These are phyloP conservation scores for Tethya wilhelma DNA, from an alignment of 37 sponge, comb jelly and placozoan genomes.

Conservation along the genomic window DNA sequence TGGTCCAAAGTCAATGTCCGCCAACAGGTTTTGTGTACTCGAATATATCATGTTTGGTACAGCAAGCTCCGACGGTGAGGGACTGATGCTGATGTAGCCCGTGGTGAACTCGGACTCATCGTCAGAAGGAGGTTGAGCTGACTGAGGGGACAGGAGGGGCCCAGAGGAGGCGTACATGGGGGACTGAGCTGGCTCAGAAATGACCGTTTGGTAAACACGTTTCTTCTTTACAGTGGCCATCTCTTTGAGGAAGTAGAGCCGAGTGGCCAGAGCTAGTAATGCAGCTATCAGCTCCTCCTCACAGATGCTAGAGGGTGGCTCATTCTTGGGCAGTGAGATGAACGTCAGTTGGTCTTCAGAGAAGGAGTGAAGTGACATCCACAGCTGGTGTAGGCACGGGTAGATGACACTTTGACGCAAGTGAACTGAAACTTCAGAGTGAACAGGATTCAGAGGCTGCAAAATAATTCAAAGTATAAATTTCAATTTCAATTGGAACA, in stretches of 20 bases:
- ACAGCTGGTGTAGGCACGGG: conserved; percentile 28
- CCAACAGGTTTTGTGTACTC: background rate
- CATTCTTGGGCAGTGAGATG: background rate
- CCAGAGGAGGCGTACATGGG: conserved; percentile 1
- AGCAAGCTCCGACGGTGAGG: conserved; percentile 56
- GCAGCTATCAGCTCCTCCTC: conserved; percentile 21
- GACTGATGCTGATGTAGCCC: conserved; percentile 55
- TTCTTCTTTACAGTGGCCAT: background rate
- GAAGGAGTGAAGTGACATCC: conserved; percentile 30
- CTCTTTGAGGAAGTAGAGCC: background rate
- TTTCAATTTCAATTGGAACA: background rate
- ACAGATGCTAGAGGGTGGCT: background rate
- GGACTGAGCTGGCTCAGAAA: background rate
- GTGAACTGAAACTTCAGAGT: background rate
- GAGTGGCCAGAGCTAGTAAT: conserved; percentile 16
- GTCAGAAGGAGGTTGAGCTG: background rate
- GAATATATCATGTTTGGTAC: conserved; percentile 11
- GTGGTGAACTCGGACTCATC: background rate
- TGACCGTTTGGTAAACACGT: background rate
- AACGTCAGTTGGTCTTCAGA: conserved; percentile 3
- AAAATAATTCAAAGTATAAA: background rate
- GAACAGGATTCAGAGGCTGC: conserved; percentile 13
- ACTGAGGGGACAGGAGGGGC: background rate
- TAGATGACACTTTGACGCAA: conserved; percentile 20
- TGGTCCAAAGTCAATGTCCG: background rate